A percentile compares a stretch with the other conserved stretches of the same genome.
phyloP scores from a whole-genome alignment of 2,113 vertebrate genomes.

The Ailuropoda melanoleuca region DNA sequence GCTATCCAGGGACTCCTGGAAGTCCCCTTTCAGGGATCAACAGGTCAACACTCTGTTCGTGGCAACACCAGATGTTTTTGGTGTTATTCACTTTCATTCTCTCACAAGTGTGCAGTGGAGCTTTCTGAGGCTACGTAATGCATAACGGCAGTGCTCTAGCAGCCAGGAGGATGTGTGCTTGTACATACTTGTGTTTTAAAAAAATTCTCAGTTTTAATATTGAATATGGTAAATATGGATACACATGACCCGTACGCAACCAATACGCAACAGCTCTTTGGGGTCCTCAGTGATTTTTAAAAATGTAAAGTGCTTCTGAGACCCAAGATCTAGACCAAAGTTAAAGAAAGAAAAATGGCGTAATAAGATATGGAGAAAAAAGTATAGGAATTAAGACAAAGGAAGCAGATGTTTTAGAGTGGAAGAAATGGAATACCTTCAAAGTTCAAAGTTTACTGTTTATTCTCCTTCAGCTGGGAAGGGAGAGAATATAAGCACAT shows the following conservation, averaged over 20 bases:
- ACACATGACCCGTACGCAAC: too few relatives aligned
- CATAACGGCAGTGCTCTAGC: not conserved
- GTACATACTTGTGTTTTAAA: not conserved
- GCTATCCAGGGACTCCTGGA: not conserved
- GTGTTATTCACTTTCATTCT: not conserved
- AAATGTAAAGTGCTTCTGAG: not conserved
- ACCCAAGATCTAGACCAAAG: not conserved
- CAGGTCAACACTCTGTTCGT: not conserved
- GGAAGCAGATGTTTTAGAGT: not conserved
- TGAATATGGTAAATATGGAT: not conserved
- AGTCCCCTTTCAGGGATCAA: not conserved
- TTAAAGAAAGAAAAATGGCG: not conserved
- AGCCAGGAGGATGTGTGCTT: not conserved
- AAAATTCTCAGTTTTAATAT: not conserved
- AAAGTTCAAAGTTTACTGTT: not conserved
- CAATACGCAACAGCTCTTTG: not conserved
- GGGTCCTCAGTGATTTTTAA: not conserved
- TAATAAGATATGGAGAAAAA: not conserved
- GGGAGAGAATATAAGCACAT: not conserved
- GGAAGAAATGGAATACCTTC: not conserved
- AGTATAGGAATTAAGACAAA: constrained; percentile 48
- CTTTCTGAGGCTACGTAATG: not conserved
- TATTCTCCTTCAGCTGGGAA: not conserved
- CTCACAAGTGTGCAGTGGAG: not conserved
- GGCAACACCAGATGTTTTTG: not conserved